These are phyloP conservation scores for Meandrusa payeni DNA, from an alignment of 2,888 invertebrate genomes.

Conservation along the genomic window DNA sequence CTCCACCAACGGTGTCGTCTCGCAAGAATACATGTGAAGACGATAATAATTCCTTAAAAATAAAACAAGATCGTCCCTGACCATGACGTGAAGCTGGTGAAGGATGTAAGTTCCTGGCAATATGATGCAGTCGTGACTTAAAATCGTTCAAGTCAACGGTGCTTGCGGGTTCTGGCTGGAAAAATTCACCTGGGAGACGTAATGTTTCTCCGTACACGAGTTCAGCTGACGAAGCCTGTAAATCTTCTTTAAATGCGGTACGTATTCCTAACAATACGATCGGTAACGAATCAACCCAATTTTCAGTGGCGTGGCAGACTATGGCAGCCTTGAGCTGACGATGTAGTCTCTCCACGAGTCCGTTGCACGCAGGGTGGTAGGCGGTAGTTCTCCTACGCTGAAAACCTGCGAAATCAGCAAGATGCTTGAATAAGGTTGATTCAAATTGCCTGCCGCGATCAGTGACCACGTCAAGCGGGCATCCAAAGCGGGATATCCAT, in stretches of 20 bases:
- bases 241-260: constrained; percentile 25
- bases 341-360: constrained; percentile 34
- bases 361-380: constrained; percentile 34
- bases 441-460: constrained; percentile 34
- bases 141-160: constrained; percentile 25
- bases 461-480: constrained; percentile 37
- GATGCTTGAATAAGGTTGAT: constrained; percentile 28
- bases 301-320: constrained; percentile 18
- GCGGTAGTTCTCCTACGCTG: constrained; percentile 33
- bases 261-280: constrained; percentile 30
- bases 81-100: constrained; percentile 27
- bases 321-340: constrained; percentile 26
- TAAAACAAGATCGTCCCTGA: constrained; percentile 27
- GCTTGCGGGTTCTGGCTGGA: constrained; percentile 3
- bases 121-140: constrained; percentile 16
- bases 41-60: constrained; percentile 33
- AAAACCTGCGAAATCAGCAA: constrained; percentile 26
- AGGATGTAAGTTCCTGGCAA: constrained; percentile 17
- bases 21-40: constrained; percentile 32
- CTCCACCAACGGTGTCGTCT: constrained; percentile 30
- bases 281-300: constrained; percentile 29
- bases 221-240: constrained; percentile 32
- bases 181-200: constrained; percentile 31
- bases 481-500: constrained; percentile 58
- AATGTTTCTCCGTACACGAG: constrained; percentile 33